Percentiles rank a stretch among this genome's conserved stretches.
phyloP scores from a whole-genome alignment of 2,797 vertebrate genomes.

The Pelobates cultripes region DNA sequence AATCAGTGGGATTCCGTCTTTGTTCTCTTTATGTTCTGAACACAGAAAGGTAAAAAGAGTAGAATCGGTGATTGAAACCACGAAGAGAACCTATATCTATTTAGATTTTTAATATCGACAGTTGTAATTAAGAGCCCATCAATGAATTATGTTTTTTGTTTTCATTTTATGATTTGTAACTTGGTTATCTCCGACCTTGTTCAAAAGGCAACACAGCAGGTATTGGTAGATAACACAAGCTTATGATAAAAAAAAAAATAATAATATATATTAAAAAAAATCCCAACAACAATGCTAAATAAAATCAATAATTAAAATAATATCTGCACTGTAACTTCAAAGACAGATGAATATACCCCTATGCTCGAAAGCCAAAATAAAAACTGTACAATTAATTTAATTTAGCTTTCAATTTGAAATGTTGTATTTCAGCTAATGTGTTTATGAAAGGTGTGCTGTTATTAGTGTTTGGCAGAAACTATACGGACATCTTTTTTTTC shows the following conservation, averaged over 20 bases:
- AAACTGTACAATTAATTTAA: slow-evolving; percentile 14
- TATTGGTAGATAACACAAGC: neutral
- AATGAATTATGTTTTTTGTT: neutral
- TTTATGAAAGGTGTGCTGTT: slow-evolving; percentile 43
- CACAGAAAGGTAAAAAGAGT: slow-evolving; percentile 95
- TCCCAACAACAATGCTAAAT: neutral
- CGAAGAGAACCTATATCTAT: slow-evolving; percentile 87
- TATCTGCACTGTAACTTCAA: neutral
- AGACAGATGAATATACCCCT: neutral
- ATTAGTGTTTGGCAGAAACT: slow-evolving; percentile 58
- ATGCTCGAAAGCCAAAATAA: neutral
- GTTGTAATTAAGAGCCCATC: slow-evolving; percentile 67
- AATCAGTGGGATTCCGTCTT: slow-evolving; percentile 94
- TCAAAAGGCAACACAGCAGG: neutral
- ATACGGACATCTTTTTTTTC: slow-evolving; percentile 60
- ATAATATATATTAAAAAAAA: neutral
- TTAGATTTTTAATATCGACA: slow-evolving; percentile 69
- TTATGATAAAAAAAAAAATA: neutral
- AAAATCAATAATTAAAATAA: neutral
- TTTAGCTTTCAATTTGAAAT: neutral
- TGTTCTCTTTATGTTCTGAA: slow-evolving; percentile 95
- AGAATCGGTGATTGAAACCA: slow-evolving; percentile 88
- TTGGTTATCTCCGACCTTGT: neutral
- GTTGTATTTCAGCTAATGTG: neutral
- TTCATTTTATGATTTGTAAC: neutral